A percentile compares a stretch with the other conserved stretches of the same genome.
These are phyloP conservation scores for Echinarachnius parma DNA, from an alignment of 53 echinoderm and acorn worm genomes.

Conservation along the genomic window DNA sequence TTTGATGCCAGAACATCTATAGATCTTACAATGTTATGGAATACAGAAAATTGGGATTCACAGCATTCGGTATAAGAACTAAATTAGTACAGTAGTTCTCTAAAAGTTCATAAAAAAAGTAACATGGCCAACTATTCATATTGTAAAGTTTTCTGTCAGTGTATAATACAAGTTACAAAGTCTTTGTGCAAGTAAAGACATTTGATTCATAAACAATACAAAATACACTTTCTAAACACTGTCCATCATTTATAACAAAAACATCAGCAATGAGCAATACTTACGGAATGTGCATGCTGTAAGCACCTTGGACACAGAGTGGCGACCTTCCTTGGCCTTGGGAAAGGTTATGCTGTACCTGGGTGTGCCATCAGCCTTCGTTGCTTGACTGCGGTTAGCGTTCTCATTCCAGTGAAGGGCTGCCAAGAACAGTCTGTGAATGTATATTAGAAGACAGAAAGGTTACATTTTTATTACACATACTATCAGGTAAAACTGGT, in stretches of 20 bases:
- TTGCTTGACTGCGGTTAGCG: not conserved
- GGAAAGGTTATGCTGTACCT: slow-evolving; percentile 2
- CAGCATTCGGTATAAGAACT: too few species aligned
- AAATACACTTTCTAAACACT: not conserved
- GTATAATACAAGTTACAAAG: not conserved
- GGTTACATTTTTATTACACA: not conserved
- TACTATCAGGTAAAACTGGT: too few species aligned
- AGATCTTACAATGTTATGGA: not conserved
- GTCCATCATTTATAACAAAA: not conserved
- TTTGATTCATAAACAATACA: not conserved
- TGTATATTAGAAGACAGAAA: not conserved
- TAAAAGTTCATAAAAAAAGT: not conserved
- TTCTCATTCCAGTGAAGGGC: slow-evolving; percentile 37
- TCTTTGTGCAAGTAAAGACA: not conserved
- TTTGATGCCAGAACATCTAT: not conserved
- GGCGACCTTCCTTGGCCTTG: slow-evolving; percentile 8
- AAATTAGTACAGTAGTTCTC: not conserved
- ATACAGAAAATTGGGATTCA: not conserved
- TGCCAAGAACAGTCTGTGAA: slow-evolving; percentile 15
- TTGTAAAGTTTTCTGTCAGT: not conserved
- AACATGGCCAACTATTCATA: not conserved
- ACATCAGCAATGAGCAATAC: not conserved
- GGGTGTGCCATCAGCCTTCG: slow-evolving; percentile 3
- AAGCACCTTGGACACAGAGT: not conserved
- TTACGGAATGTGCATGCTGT: slow-evolving; percentile 16